Base-by-base conservation (phyloP, 1,140 invertebrate genomes). In the Sitophilus oryzae region DNA sequence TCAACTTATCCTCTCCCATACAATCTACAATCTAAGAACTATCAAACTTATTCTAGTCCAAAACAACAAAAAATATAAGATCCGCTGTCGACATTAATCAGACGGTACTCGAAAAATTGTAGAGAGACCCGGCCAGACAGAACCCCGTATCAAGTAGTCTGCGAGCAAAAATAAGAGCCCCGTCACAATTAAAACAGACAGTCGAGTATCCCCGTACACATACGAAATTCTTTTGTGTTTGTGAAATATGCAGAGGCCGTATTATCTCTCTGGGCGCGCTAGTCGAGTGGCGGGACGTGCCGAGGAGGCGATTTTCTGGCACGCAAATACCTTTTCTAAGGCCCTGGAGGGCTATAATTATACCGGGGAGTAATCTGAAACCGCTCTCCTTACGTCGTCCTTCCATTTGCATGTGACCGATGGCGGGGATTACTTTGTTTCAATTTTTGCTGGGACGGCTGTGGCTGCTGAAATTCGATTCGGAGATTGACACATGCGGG, bases 261-360 rank as follows among this genome's bases (percentile, higher is more conserved):
- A 53, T 53, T 53, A 53, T 53, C 51, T 45, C 19, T 19, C 16
- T 20, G 15, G 36, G 8, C 34, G 35, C 18, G 25, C 5, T 6
- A 11, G 5, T 45, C 21, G 34, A 53, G 51, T 37, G 42, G 30
- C 3, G 19, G n/a, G 41, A 53, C 51, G 51, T 53, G 51, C 51
- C 45, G 25, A 42, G 45, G 51, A 37, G 51, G 16, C 19, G 23
- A 53, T 44, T 53, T 52, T 53, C 41, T 25, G 51, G 51, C 51
- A 53, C 51, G 51, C 41, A 53, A 53, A 53, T 53, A 53, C 51
- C 51, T 53, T 45, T 44, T 45, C 30, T 44, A 45, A 45, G 51
- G 30, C 51, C 51, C 51, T 25, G 25, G 51, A 45, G 42, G 51
- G 51, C n/a, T 53, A 45, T 37, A 45, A 53, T 45, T 53, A 45